Evolutionary conservation across 1,140 invertebrate species (phyloP).

Genomic region (Drosophila sturtevanti): DNA sequence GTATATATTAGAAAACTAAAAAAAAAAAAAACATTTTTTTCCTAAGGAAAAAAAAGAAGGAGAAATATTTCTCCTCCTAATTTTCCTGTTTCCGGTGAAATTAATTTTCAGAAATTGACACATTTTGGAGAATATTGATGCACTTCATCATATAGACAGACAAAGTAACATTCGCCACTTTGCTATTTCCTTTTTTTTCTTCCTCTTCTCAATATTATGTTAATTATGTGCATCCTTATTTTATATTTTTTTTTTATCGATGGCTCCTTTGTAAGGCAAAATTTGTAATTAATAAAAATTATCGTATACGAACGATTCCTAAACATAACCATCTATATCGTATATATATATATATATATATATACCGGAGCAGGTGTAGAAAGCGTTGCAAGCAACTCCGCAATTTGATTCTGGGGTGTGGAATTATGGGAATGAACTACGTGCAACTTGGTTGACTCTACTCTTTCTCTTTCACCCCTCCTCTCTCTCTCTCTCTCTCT

Average conservation of each 20-base stretch:
- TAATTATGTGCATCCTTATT: conserved; percentile 10
- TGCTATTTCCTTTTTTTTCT: not conserved
- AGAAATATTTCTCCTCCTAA: too few species aligned
- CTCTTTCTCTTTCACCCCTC: not conserved
- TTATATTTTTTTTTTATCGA: not conserved
- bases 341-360: not conserved
- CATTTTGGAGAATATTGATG: not conserved
- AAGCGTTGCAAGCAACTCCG: conserved; percentile 55
- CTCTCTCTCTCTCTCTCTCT: not conserved
- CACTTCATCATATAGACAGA: not conserved
- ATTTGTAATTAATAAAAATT: too few species aligned
- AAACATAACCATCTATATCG: not conserved
- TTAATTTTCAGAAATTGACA: too few species aligned
- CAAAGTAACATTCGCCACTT: not conserved
- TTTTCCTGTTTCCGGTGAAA: too few species aligned
- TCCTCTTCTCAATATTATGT: not conserved
- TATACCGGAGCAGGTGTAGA: conserved; percentile 36
- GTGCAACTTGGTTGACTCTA: not conserved
- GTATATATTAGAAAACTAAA: too few species aligned
- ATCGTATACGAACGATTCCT: not conserved
- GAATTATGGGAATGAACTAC: conserved; percentile 27
- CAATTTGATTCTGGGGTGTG: conserved; percentile 42
- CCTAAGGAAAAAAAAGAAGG: too few species aligned
- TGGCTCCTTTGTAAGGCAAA: not conserved
- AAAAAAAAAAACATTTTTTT: too few species aligned